Conservation (phyloP, 2,113 vertebrate species). For the Calidris pygmaea region DNA sequence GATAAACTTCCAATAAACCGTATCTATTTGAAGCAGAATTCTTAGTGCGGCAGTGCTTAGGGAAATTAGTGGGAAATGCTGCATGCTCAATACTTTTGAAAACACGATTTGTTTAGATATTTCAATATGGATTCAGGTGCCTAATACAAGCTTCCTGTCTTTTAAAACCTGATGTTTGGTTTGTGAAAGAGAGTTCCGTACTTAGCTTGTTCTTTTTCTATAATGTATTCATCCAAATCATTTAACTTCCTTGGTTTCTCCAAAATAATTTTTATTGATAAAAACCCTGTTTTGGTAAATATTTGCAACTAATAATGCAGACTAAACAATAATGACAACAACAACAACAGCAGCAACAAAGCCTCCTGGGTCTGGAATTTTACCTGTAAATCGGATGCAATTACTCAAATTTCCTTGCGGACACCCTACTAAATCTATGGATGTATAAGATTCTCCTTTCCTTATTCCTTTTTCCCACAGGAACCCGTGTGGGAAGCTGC, state of each 20-base stretch:
- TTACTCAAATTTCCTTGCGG: neutral
- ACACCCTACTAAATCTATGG: rapidly evolving
- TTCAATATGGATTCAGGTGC: neutral
- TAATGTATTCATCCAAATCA: neutral
- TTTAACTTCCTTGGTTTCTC: neutral
- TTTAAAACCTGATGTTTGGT: neutral
- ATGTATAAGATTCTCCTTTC: neutral
- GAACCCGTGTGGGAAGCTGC: neutral
- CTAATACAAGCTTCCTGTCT: neutral
- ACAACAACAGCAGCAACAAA: neutral
- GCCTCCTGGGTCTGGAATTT: neutral
- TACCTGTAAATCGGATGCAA: neutral
- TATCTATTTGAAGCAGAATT: neutral
- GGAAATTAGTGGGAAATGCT: neutral
- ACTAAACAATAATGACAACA: neutral
- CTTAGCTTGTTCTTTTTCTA: neutral
- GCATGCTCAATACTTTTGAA: neutral
- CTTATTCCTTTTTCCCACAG: neutral
- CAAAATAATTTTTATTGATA: neutral
- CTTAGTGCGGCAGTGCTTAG: neutral
- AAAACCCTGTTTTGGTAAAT: neutral
- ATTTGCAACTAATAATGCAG: neutral
- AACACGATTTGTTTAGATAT: neutral
- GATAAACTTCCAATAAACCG: neutral
- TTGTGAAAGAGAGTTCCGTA: neutral